Conservation (phyloP, 1,140 invertebrate genomes). For the Pseudomyrmex cubaensis region DNA sequence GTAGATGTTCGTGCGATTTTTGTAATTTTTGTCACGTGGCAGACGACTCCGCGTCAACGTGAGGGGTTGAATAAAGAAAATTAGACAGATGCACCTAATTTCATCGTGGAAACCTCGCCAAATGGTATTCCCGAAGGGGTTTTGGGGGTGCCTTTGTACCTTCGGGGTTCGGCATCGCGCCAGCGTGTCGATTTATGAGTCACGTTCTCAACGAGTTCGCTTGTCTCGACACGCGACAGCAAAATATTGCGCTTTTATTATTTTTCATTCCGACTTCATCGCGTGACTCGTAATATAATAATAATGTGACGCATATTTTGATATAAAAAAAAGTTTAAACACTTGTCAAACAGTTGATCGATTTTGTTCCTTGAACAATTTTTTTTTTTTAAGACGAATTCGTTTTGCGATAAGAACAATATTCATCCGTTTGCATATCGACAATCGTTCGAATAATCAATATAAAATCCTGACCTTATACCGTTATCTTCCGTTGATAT, state of each 20-base stretch:
- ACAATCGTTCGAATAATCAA: neutral
- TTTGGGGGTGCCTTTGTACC: neutral
- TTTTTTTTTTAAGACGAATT: neutral
- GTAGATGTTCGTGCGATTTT: conserved; percentile 20
- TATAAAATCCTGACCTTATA: conserved; percentile 37
- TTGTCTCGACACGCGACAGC: neutral
- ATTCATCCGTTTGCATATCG: neutral
- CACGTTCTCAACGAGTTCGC: conserved; percentile 33
- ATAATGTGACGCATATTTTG: neutral
- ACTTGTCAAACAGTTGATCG: neutral
- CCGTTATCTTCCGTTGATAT: conserved; percentile 62
- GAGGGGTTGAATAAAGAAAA: conserved; percentile 9
- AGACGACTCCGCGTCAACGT: neutral
- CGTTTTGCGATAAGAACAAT: neutral
- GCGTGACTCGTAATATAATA: neutral
- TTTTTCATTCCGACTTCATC: conserved; percentile 24
- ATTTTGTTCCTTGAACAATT: neutral
- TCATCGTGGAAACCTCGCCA: conserved; percentile 66
- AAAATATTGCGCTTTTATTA: neutral
- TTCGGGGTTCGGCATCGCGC: neutral
- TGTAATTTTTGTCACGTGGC: conserved; percentile 61
- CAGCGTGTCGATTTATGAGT: conserved; percentile 56
- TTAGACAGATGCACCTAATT: conserved; percentile 63
- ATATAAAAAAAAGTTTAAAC: neutral
- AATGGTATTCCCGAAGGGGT: conserved; percentile 39